A percentile compares a stretch with the other conserved stretches of the same genome.
phyloP scores from a whole-genome alignment of 2,888 invertebrate species.

The Lomographa bimaculata region DNA sequence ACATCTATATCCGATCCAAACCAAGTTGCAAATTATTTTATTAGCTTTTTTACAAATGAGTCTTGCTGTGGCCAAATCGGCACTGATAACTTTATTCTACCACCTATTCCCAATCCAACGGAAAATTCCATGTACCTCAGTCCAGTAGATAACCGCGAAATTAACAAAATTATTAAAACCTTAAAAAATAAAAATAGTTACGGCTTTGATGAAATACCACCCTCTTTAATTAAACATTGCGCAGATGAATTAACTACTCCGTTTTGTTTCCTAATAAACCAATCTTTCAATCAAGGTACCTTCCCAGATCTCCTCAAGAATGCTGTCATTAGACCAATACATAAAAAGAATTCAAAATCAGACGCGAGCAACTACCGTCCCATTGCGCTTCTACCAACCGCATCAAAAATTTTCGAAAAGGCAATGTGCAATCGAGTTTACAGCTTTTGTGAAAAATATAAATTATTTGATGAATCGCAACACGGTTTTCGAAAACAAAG shows the following conservation, averaged over 20 bases:
- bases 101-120: neutral
- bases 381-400: conserved; percentile 11
- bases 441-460: conserved; percentile 9
- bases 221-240: conserved; percentile 16
- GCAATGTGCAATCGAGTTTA: conserved; percentile 9
- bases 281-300: conserved; percentile 14
- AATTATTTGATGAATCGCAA: conserved; percentile 11
- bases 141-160: conserved; percentile 1
- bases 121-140: neutral
- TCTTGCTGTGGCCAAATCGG: too few species aligned
- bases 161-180: conserved; percentile 8
- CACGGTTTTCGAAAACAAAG: conserved; percentile 10
- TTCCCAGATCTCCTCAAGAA: conserved; percentile 15
- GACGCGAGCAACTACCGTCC: conserved; percentile 26
- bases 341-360: conserved; percentile 16
- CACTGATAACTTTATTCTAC: too few species aligned
- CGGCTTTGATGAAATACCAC: conserved; percentile 21
- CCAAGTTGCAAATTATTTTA: neutral
- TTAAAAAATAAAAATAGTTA: conserved; percentile 22
- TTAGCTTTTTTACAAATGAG: neutral
- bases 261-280: conserved; percentile 10
- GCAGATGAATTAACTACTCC: conserved; percentile 9
- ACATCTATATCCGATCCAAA: neutral
- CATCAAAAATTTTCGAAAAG: conserved; percentile 16
- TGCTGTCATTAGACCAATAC: conserved; percentile 17